Base-by-base conservation (phyloP, 2,888 invertebrate species). In the Noctuana brunneofusca region DNA sequence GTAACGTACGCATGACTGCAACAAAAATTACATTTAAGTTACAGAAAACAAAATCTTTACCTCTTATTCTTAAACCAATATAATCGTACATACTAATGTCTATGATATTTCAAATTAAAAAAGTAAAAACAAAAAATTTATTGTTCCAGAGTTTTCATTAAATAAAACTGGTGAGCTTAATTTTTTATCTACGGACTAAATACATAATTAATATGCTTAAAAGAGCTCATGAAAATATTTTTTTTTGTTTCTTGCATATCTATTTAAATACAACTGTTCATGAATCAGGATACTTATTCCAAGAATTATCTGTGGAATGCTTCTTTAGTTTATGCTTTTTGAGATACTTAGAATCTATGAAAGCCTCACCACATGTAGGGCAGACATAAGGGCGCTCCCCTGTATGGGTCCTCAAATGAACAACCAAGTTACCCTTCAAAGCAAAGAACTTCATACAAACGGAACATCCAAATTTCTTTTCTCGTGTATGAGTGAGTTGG, bases 401-500 rank as follows among this genome's bases (percentile, higher is more conserved):
- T 0, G 92, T 92, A 64, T 92, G 92, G 0, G 92, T 92, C 3
- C 92, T 71, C 49, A 90, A 74, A 71, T 92, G 92, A 1, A 92
- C 90, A 0, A 92, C 91, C 41, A 92, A 75, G 67, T 92, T 92
- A 0, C 92, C 92, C 75, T 92, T 92, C 3, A 92, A 67, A 0
- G 92, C 91, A 75, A 92, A 92, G 76, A 91, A 92, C 63, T 92
- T 92, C 91, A 91, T 87, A 69, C 92, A 92, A 46, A 92, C 87
- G 0, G 92, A 92, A 69, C 92, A 92, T 0, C 92, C 92, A 76
- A 92, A 92, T 65, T 90, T 89, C 71, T 92, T 92, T 62, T 92
- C 92, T 11, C 92, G 79, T 0, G 92, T 92, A 65, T 92, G 92
- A 9, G 92, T 92, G 1, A 92, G 73, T 68, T 92, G 92, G 67